These are phyloP conservation scores for Automeris io DNA, from an alignment of 2,888 invertebrate genomes.

Conservation along the genomic window DNA sequence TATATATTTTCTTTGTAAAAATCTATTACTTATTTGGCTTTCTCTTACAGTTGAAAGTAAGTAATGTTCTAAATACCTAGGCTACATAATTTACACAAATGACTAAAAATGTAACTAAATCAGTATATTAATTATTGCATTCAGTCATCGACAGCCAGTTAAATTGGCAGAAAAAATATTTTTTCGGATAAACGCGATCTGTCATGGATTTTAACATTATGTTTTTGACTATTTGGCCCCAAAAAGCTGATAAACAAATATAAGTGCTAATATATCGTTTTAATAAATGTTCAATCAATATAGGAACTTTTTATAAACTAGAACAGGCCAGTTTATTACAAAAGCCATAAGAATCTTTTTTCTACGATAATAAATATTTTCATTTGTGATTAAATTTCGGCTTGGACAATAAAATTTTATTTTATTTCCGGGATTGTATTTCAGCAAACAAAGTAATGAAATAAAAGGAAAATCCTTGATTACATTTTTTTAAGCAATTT, in stretches of 20 bases:
- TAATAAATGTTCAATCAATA: conserved; percentile 18
- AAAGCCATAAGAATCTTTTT: no score
- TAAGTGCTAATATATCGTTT: conserved; percentile 49
- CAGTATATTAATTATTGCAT: conserved; percentile 19
- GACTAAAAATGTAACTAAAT: conserved; percentile 19
- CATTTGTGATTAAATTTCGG: no score
- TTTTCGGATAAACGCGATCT: conserved; percentile 39
- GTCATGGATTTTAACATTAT: conserved; percentile 68
- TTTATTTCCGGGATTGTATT: no score
- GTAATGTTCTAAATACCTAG: conserved; percentile 19
- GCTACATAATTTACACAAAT: conserved; percentile 27
- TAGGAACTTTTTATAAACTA: conserved; percentile 32
- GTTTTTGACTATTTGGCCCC: conserved; percentile 74
- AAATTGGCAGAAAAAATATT: conserved; percentile 11
- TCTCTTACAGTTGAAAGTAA: conserved; percentile 30
- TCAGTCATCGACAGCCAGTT: conserved; percentile 26
- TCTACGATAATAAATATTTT: no score
- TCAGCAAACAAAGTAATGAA: no score
- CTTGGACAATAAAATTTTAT: no score
- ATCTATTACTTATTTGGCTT: conserved; percentile 46
- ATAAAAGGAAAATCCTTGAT: no score
- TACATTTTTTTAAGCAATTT: no score
- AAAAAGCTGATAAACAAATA: conserved; percentile 62
- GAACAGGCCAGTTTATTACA: no score
- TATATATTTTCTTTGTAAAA: conserved; percentile 14